These are phyloP conservation scores for Orthosia incerta DNA, from an alignment of 2,888 invertebrate genomes.

Conservation along the genomic window DNA sequence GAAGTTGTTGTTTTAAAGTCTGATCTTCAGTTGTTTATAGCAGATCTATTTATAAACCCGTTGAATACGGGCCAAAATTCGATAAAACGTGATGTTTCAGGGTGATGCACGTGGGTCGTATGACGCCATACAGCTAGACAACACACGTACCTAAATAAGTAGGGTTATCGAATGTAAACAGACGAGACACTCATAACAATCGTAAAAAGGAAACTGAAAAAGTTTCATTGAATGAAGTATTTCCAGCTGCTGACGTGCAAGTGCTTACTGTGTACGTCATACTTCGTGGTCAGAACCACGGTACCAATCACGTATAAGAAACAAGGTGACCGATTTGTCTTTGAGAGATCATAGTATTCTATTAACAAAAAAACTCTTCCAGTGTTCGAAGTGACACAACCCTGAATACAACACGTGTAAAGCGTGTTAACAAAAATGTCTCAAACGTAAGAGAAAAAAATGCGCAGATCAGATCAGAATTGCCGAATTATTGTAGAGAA, in stretches of 20 bases:
- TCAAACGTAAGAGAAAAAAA: not conserved
- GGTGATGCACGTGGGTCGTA: slow-evolving; percentile 79
- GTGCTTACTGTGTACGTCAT: slow-evolving; percentile 30
- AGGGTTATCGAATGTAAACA: slow-evolving; percentile 71
- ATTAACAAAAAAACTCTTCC: not conserved
- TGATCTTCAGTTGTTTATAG: slow-evolving; percentile 76
- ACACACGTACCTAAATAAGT: slow-evolving; percentile 76
- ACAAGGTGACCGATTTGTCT: slow-evolving; percentile 56
- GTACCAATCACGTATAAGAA: slow-evolving; percentile 9
- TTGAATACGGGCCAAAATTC: slow-evolving; percentile 83
- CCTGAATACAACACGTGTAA: slow-evolving; percentile 10
- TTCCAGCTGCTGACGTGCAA: slow-evolving; percentile 35
- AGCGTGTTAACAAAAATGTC: slow-evolving; percentile 7
- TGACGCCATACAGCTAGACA: slow-evolving; percentile 74
- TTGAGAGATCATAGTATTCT: slow-evolving; percentile 28
- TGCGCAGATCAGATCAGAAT: not conserved
- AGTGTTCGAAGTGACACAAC: slow-evolving; percentile 18
- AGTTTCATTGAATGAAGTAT: slow-evolving; percentile 55
- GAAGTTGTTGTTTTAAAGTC: slow-evolving; percentile 76
- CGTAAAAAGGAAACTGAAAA: slow-evolving; percentile 53
- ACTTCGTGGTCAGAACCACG: slow-evolving; percentile 11
- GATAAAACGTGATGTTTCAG: slow-evolving; percentile 84
- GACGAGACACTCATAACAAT: slow-evolving; percentile 57
- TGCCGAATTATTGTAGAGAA: not conserved
- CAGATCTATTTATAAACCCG: slow-evolving; percentile 69